A percentile compares a stretch with the other conserved stretches of the same genome.
Conservation (phyloP, 2,113 vertebrate genomes). For the Hystrix cristata region DNA sequence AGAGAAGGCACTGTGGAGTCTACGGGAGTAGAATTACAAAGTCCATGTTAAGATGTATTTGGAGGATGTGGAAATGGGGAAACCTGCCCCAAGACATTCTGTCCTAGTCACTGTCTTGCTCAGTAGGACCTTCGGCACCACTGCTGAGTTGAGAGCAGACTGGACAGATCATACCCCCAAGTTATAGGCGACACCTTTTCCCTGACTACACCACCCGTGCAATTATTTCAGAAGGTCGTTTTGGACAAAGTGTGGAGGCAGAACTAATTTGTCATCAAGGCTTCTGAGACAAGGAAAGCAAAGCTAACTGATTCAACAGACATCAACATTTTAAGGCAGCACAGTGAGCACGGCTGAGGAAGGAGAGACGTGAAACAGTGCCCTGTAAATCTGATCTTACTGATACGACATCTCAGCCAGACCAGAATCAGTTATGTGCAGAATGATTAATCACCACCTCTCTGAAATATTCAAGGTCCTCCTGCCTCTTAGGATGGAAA, state of each 20-base stretch:
- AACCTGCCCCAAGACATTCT: neutral
- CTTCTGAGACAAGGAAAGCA: constrained; percentile 9
- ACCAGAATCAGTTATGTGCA: constrained; percentile 81
- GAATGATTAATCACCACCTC: constrained; percentile 84
- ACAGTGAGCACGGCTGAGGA: neutral
- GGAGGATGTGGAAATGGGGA: neutral
- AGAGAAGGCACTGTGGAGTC: neutral
- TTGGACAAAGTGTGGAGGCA: neutral
- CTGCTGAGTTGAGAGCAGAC: neutral
- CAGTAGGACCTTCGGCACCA: neutral
- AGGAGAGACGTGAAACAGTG: constrained; percentile 46
- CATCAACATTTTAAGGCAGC: neutral
- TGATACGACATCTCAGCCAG: constrained; percentile 75
- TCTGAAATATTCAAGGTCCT: constrained; percentile 87
- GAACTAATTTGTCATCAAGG: constrained; percentile 29
- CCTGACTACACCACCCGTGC: neutral
- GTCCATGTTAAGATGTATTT: neutral
- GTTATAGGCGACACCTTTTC: neutral
- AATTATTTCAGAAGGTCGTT: constrained; percentile 16
- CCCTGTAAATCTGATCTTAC: constrained; percentile 76
- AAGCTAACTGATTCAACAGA: constrained; percentile 48
- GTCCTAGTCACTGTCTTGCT: neutral
- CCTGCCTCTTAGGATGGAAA: constrained; percentile 78
- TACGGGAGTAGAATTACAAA: neutral
- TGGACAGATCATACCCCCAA: neutral